phyloP scores from a whole-genome alignment of 1,140 invertebrate species.

The Aphaenogaster rudis region DNA sequence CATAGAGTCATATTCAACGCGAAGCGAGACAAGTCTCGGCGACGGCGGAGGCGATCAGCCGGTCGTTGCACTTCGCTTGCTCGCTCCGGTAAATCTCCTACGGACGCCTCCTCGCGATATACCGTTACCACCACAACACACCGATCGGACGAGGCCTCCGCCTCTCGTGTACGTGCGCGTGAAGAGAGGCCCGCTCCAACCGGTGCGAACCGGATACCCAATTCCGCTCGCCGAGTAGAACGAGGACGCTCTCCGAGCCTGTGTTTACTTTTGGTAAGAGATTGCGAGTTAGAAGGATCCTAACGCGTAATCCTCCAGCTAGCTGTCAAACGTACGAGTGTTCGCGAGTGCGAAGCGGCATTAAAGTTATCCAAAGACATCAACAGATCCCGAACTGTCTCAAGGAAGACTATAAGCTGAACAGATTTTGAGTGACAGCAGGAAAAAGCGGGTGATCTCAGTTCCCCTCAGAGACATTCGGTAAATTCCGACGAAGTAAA shows the following conservation, averaged over 20 bases:
- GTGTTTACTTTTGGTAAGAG: not conserved
- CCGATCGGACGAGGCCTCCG: slow-evolving; percentile 35
- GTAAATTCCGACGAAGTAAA: not conserved
- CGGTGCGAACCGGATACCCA: slow-evolving; percentile 15
- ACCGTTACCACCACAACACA: slow-evolving; percentile 32
- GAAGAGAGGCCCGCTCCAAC: not conserved
- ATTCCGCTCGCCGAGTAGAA: not conserved
- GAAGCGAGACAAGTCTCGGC: not conserved
- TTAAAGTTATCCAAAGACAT: not conserved
- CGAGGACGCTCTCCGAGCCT: slow-evolving; percentile 17
- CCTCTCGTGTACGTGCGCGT: not conserved
- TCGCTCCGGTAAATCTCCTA: slow-evolving; percentile 56
- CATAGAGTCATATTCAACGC: not conserved
- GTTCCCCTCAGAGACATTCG: not conserved
- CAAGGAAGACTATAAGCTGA: not conserved
- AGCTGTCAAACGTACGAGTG: not conserved
- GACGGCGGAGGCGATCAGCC: slow-evolving; percentile 19
- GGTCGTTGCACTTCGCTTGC: slow-evolving; percentile 64
- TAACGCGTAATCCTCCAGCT: not conserved
- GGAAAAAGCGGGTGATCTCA: not conserved
- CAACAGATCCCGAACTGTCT: no score
- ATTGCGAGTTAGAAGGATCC: not conserved
- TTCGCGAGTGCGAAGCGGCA: not conserved
- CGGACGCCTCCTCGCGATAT: slow-evolving; percentile 45
- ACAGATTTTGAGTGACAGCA: not conserved